phyloP scores from a whole-genome alignment of 2,888 invertebrate genomes.

The Acheta domesticus region DNA sequence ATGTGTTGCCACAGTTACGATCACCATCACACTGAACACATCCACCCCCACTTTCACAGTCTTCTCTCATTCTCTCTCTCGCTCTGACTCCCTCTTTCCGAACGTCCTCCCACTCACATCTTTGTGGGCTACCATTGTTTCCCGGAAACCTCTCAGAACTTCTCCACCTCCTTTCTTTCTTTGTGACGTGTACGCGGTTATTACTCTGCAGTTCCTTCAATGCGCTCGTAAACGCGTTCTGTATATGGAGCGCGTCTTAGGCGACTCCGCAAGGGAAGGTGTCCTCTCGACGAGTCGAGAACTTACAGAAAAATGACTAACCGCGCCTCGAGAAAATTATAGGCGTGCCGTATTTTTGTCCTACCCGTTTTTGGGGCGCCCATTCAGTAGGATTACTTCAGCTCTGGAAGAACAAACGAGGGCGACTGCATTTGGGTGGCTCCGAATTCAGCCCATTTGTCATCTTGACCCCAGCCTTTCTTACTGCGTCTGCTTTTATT shows the following conservation, averaged over 20 bases:
- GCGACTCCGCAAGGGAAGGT: too few relatives aligned
- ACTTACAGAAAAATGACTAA: neutral
- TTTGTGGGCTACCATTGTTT: neutral
- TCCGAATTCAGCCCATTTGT: neutral
- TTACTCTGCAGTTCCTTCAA: neutral
- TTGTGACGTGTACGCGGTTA: neutral
- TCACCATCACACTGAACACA: too few relatives aligned
- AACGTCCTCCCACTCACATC: neutral
- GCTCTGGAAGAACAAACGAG: neutral
- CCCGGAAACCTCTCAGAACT: neutral
- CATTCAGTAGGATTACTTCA: neutral
- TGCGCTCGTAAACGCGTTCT: constrained; percentile 18
- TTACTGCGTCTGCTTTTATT: neutral
- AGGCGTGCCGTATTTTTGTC: neutral
- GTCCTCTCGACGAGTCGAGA: neutral
- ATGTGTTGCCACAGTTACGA: too few relatives aligned
- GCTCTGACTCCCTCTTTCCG: too few relatives aligned
- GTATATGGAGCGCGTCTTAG: constrained; percentile 1
- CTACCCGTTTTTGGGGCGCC: neutral
- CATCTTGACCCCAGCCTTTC: neutral
- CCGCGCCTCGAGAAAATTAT: neutral
- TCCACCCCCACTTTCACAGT: too few relatives aligned
- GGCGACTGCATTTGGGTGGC: neutral
- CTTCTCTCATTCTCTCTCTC: too few relatives aligned
- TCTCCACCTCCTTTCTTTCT: neutral